Conservation (phyloP, 1,140 invertebrate species). For the Leptinotarsa undecemlineata region DNA sequence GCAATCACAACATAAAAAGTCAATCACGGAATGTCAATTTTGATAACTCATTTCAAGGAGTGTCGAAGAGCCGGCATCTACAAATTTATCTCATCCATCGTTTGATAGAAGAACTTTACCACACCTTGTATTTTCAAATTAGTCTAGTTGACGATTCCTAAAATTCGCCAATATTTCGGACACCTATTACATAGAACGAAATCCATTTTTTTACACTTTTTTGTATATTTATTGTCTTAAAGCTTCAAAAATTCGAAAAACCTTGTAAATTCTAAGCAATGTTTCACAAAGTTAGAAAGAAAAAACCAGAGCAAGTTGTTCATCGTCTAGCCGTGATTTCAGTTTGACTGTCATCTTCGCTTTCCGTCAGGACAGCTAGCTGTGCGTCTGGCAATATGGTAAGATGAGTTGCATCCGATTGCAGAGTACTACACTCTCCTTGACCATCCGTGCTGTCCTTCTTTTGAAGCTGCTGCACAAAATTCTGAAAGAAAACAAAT, state of each 20-base stretch:
- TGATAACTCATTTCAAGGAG: conserved; percentile 2
- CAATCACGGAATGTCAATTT: conserved; percentile 8
- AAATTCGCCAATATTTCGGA: conserved; percentile 1
- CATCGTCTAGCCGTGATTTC: conserved; percentile 41
- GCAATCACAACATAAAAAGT: background rate
- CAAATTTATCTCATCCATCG: background rate
- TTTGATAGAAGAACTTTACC: background rate
- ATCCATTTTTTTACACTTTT: conserved; percentile 8
- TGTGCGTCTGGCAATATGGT: conserved; percentile 65
- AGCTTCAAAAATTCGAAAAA: conserved; percentile 23
- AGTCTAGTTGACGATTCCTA: conserved; percentile 4
- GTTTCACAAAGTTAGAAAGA: background rate
- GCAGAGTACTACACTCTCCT: conserved; percentile 73
- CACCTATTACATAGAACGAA: conserved; percentile 23
- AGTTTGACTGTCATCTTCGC: conserved; percentile 55
- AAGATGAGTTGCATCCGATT: conserved; percentile 73
- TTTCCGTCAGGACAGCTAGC: conserved; percentile 56
- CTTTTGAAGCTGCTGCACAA: conserved; percentile 78
- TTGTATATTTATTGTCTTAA: conserved; percentile 23
- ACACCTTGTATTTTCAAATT: conserved; percentile 6
- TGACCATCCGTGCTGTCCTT: conserved; percentile 59
- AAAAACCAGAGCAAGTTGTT: conserved; percentile 20
- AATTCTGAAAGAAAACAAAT: conserved; percentile 63
- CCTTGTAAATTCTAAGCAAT: background rate
- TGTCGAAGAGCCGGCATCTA: background rate